Evolutionary conservation across 2,888 invertebrate genomes (phyloP), one percentile per base, ranked within the genome.

Genomic region (Lymantria monacha): DNA sequence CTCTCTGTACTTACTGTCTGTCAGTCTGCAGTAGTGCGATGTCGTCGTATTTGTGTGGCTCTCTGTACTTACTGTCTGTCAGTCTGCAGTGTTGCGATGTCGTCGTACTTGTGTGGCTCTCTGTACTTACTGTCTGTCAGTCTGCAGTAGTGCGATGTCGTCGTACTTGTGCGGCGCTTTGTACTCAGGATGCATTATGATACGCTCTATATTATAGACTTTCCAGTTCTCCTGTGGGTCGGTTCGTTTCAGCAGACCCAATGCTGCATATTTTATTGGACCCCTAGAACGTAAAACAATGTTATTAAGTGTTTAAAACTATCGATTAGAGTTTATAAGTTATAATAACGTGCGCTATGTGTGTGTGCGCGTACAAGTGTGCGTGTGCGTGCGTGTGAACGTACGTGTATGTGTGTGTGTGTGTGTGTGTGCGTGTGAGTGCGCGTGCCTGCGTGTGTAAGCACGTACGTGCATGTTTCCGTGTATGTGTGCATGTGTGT

Each of bases 151-250:
- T 8, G 46, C 51, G n/a, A 51, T 51, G 30, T 51, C 46, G 15
- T 51, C 43, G 31, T 51, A 46, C 43, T 38, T 40, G 13, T 13
- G 8, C 0, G 46, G 15, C 10, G 46, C 30, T 3, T 43, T 43
- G 31, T 44, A 46, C 3, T 40, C 11, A 7, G 51, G 46, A 30
- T 51, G 38, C 30, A 10, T 42, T 10, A 46, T 43, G 11, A 41
- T 41, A 1, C 10, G 1, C 9, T 38, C 10, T 3, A 13, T 33
- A 51, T 46, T 30, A 37, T 51, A 30, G 42, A 51, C 11, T n/a
- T 51, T 46, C 51, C 51, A 51, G 12, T 42, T 43, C 14, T 46
- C 51, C n/a, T 7, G 30, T 3, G 43, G 40, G 12, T 43, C 51
- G 12, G 38, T 14, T n/a, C 22, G 22, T 10, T 30, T 46, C 12